Conservation (phyloP, 2,888 invertebrate genomes). For the Drosophila recens region DNA sequence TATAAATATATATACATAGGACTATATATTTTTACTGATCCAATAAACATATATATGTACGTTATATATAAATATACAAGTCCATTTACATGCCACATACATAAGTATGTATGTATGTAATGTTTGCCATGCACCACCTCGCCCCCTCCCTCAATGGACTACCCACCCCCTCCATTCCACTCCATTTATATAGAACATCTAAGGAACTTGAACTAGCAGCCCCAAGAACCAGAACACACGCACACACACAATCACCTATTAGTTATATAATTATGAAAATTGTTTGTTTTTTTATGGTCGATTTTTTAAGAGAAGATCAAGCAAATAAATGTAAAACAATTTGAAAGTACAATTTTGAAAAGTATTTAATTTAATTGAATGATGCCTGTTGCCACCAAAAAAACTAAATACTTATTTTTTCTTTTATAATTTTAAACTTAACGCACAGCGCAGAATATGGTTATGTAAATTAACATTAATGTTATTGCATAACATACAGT, state of each 20-base stretch:
- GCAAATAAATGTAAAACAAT: constrained; percentile 51
- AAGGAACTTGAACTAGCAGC: not conserved
- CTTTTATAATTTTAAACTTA: too few species aligned
- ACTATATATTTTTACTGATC: constrained; percentile 2
- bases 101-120: constrained; percentile 6
- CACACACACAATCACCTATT: constrained; percentile 32
- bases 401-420: too few species aligned
- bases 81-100: constrained; percentile 8
- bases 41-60: constrained; percentile 34
- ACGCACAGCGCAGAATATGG: too few species aligned
- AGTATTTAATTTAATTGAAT: too few species aligned
- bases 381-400: too few species aligned
- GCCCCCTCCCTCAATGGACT: not conserved
- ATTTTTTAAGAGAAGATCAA: constrained; percentile 49
- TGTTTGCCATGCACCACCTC: constrained; percentile 10
- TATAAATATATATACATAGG: not conserved
- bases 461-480: too few species aligned
- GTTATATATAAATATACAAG: constrained; percentile 6
- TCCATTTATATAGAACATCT: constrained; percentile 13
- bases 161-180: constrained; percentile 6
- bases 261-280: constrained; percentile 36
- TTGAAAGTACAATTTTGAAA: constrained; percentile 55
- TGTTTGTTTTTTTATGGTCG: constrained; percentile 64
- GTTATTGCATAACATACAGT: too few species aligned
- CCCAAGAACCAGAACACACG: constrained; percentile 12